Evolutionary conservation across 2,113 vertebrate genomes (phyloP), one percentile per base, ranked within the genome.

Genomic region (Argyrosomus japonicus): DNA sequence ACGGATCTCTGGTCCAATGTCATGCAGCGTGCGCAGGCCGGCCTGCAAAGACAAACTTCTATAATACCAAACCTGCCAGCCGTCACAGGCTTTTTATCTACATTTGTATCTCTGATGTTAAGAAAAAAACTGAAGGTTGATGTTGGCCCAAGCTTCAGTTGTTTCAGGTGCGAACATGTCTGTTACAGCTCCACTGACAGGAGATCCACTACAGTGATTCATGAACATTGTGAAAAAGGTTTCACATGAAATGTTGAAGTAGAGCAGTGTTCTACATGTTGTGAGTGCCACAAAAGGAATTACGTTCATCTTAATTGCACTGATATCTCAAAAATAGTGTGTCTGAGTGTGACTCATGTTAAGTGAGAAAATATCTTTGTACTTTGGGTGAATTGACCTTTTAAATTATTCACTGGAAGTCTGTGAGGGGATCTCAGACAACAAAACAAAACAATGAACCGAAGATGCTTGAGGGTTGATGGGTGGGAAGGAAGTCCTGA

Each of bases 1-100:
- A 74, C 97, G 96, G 90, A 99, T 99, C 96, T 99, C 98, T 82
- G 98, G 98, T 83, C 98, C 98, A 83, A 99, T 99, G 91, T 99
- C 98, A 91, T 99, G 98, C 86, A 99, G 96, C 27, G 98, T 99
- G 92, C 98, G 97, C 92, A 99, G 95, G 89, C 98, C 98, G 47
- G 98, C 98, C 98, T 99, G 95, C 76, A 96, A 94, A 93, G 18
- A 94, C 70, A 95, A 95, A 81, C 74, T 81, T 73, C 19, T 43
- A 0, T 76, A 23, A 87, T 2, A 27, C 3, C 67, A 68, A 68
- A 14, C 4, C 15, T n/a, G 9, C 2, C 45, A 72, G n/a, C 32
- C 8, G 13, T 21, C 0, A 47, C 1, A 23, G 12, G 7, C 27
- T 21, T 51, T 47, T 6, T 14, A 23, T 45, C 17, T 21, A 40